Base-by-base conservation (phyloP, 1,140 invertebrate species). In the Ptiloglossa arizonensis region DNA sequence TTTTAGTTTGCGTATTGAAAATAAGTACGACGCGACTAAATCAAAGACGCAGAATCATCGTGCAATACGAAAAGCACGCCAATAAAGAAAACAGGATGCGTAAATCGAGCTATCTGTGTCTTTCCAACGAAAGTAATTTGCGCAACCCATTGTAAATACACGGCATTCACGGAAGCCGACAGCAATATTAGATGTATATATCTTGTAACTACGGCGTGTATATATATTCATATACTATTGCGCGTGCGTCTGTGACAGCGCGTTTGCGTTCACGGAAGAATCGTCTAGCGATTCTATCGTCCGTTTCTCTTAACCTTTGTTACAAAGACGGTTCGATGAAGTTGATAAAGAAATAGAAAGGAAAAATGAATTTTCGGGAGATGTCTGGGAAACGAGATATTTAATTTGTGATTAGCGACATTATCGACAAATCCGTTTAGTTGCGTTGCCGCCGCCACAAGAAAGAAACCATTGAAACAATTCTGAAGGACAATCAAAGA, bases 151-250 rank as follows among this genome's bases (percentile, higher is more conserved):
- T 41, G 41, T 41, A 41, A 41, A 11, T 41, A 52, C 66, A 69
- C 22, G 63, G 44, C 69, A 56, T 76, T 85, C 69, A 76, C 56
- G 54, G 46, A 83, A 86, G 87, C 86, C 87, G 89, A 91, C 82
- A 89, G 90, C 88, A 91, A 91, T 91, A 91, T 89, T 91, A 91
- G 88, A 76, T 91, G 88, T 91, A 75, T 75, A 91, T 89, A 91
- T 79, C 81, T 83, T 90, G 89, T 90, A 90, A 91, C 84, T 88
- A 90, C 71, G 86, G 88, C 76, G 81, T 89, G 87, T 89, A 89
- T 81, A 90, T 85, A 83, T 79, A 79, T 72, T 77, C 64, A 75
- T 56, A 70, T 38, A 44, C n/a, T 54, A 44, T 29, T 32, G 29
- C 78, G 72, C 78, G 54, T 77, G 50, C 24, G 8, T 70, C 48